A percentile compares a stretch with the other conserved stretches of the same genome.
Conservation (phyloP, 2,113 vertebrate genomes). For the Numenius arquata region DNA sequence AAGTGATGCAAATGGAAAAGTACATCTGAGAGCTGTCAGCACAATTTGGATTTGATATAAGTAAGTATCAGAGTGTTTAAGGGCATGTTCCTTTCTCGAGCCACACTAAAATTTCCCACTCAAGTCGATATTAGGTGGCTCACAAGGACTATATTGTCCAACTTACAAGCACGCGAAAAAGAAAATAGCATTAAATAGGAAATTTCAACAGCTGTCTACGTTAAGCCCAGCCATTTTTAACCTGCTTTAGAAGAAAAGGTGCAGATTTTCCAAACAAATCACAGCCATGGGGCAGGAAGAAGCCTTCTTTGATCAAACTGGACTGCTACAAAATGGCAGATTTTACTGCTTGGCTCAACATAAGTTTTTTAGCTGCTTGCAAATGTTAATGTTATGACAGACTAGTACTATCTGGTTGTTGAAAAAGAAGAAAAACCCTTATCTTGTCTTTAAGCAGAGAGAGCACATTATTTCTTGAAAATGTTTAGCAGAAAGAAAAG, state of each 20-base stretch:
- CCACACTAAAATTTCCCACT: neutral
- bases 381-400: neutral
- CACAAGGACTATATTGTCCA: neutral
- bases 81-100: neutral
- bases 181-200: neutral
- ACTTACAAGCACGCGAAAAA: rapidly evolving
- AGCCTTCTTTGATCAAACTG: neutral
- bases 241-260: neutral
- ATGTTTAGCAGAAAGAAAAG: neutral
- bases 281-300: neutral
- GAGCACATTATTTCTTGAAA: neutral
- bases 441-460: neutral
- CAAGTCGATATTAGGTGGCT: neutral
- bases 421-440: neutral
- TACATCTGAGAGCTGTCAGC: neutral
- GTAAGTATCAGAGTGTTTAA: neutral
- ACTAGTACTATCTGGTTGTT: neutral
- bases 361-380: neutral
- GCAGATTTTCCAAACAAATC: neutral
- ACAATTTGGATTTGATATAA: neutral
- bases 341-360: neutral
- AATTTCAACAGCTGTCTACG: neutral
- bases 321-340: neutral
- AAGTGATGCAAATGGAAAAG: neutral
- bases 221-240: neutral